phyloP scores from a whole-genome alignment of 2,113 vertebrate genomes.

The Chionodraco myersi region DNA sequence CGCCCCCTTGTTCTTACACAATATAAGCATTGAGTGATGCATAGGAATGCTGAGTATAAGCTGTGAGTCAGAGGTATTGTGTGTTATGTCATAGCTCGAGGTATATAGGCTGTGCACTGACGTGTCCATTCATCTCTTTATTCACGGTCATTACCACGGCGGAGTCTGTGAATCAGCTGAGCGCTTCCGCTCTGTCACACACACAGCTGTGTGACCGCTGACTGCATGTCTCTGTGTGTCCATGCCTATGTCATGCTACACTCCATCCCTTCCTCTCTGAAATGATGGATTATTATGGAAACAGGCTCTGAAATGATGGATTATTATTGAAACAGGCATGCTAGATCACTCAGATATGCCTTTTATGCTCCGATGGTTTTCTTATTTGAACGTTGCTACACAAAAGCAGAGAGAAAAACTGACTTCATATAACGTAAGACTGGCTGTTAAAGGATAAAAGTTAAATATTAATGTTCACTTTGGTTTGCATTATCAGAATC shows the following conservation, averaged over 20 bases:
- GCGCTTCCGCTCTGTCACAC: conserved; percentile 18
- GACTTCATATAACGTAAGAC: background rate
- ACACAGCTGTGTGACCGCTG: conserved; percentile 23
- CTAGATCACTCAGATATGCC: background rate
- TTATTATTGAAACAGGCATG: background rate
- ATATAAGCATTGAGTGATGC: background rate
- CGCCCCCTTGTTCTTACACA: background rate
- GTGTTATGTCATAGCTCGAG: conserved; percentile 10
- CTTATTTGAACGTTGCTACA: conserved; percentile 18
- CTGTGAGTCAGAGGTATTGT: background rate
- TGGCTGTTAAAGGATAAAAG: background rate
- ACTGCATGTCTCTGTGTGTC: background rate
- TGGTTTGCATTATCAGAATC: background rate
- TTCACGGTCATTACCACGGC: conserved; percentile 24
- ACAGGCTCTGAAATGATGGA: background rate
- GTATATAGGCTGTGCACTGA: conserved; percentile 11
- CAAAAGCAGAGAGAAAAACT: background rate
- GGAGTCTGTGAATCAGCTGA: conserved; percentile 55
- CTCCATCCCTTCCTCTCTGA: background rate
- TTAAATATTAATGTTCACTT: background rate
- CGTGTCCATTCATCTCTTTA: conserved; percentile 43
- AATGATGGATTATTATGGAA: background rate
- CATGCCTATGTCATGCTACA: conserved; percentile 19
- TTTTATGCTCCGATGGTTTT: background rate
- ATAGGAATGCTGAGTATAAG: background rate